Evolutionary conservation across 2,797 vertebrate species (phyloP).

Genomic region (Neosalanx taihuensis): DNA sequence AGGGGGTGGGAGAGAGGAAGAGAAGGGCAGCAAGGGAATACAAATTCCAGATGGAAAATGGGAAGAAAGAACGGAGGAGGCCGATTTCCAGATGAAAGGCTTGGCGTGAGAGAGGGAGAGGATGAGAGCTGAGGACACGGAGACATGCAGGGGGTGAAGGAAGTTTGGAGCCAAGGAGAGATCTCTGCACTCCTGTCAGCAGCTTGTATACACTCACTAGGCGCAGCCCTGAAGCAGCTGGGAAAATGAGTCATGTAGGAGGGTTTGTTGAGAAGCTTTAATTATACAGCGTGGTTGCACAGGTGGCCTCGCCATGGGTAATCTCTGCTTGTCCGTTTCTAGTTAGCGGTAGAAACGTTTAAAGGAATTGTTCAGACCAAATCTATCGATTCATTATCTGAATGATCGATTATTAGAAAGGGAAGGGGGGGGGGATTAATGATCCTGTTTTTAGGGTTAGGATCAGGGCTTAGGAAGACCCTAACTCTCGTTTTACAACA

Average conservation of each 20-base stretch:
- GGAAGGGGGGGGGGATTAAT: no score
- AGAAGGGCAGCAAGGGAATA: background rate
- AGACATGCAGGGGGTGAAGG: background rate
- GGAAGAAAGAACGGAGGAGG: background rate
- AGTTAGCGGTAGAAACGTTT: background rate
- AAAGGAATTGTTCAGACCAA: no score
- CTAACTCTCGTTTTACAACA: no score
- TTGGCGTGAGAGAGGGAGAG: conserved; percentile 1
- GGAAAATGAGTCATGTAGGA: conserved; percentile 60
- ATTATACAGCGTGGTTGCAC: conserved; percentile 62
- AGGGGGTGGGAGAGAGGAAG: background rate
- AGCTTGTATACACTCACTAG: conserved; percentile 3
- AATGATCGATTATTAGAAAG: no score
- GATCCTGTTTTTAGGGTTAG: no score
- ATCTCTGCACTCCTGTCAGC: background rate
- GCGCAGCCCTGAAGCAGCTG: conserved; percentile 43
- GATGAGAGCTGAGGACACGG: background rate
- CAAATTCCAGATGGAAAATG: background rate
- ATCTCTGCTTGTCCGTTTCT: conserved; percentile 51
- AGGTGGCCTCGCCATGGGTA: conserved; percentile 69
- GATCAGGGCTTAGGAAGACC: no score
- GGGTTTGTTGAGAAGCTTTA: conserved; percentile 57
- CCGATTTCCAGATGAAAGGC: background rate
- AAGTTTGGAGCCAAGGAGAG: conserved; percentile 9
- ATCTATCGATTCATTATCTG: no score